These are phyloP conservation scores for Leucoraja ocellata DNA, from an alignment of 2,797 vertebrate species.

Conservation along the genomic window DNA sequence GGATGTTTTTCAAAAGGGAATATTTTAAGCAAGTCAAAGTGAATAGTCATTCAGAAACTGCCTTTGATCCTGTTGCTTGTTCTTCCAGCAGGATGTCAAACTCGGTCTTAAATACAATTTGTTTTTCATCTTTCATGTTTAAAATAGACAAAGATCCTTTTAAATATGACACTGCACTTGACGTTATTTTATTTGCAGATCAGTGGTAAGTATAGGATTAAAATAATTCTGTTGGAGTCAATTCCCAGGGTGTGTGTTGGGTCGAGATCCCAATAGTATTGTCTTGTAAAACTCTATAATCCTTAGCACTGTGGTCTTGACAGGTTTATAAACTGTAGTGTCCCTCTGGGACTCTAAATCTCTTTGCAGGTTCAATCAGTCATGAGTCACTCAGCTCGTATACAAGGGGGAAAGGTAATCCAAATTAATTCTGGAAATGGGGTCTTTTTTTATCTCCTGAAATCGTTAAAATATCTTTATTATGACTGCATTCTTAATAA, in stretches of 20 bases:
- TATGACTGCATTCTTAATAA: background rate
- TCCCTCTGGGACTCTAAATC: constrained; percentile 63
- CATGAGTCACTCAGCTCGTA: constrained; percentile 50
- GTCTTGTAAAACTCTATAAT: constrained; percentile 22
- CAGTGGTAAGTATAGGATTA: constrained; percentile 24
- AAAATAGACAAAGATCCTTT: constrained; percentile 15
- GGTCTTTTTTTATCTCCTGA: constrained; percentile 42
- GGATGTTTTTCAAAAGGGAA: background rate
- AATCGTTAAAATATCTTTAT: background rate
- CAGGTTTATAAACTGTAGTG: constrained; percentile 82
- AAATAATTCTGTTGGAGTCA: constrained; percentile 1
- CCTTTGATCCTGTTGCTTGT: background rate
- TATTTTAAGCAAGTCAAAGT: background rate
- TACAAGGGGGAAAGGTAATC: constrained; percentile 49
- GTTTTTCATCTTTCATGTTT: background rate
- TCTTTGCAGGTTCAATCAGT: constrained; percentile 52
- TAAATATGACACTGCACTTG: background rate
- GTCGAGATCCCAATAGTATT: constrained; percentile 4
- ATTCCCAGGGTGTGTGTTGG: background rate
- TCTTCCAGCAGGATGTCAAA: background rate
- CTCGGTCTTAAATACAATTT: background rate
- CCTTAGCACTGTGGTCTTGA: constrained; percentile 52
- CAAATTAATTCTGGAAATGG: constrained; percentile 55
- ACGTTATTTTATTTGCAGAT: constrained; percentile 3
- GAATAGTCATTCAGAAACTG: background rate